Base-by-base conservation (phyloP, 1,140 invertebrate genomes). In the Geopemphigus sp. region DNA sequence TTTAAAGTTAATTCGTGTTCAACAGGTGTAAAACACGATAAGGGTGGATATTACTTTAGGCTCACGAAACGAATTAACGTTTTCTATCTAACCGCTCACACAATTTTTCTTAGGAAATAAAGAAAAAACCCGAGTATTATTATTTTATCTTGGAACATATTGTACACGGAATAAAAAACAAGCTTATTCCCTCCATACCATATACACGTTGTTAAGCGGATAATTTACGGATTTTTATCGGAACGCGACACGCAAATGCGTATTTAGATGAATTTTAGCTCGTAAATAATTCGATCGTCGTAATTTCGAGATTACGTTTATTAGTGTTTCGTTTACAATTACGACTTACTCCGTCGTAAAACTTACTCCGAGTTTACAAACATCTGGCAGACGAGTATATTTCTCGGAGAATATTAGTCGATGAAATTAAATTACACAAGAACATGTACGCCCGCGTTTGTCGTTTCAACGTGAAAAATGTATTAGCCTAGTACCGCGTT, bases 1-100 rank as follows among this genome's bases (percentile, higher is more conserved):
- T 68, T 68, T 68, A 8, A 68, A 68, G n/a, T 68, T 50, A 50
- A 68, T 68, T 68, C 22, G 39, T 50, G 66, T 68, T 68, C 39
- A 68, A 68, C 22, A 24, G 66, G 45, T 50, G 45, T 50, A 50
- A 50, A 68, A 10, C n/a, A n/a, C 22, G 45, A 68, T 50, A 68
- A 68, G 45, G 14, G 32, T 39, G 32, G 14, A 17, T 68, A 4
- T 68, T 68, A 24, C 17, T 50, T 66, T 45, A 11, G 10, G 47
- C n/a, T 26, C 15, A 50, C 19, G 50, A 26, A 68, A 50, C 22
- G 3, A n/a, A 17, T 47, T 68, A 59, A 26, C 11, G 8, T 68
- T 68, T 68, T 68, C 22, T 45, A 24, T 68, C 47, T 17, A 24
- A 50, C 22, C 10, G 66, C 15, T 39, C 15, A 26, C 22, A 22